Evolutionary conservation across 2,888 invertebrate genomes (phyloP).

Genomic region (Thymelicus sylvestris): DNA sequence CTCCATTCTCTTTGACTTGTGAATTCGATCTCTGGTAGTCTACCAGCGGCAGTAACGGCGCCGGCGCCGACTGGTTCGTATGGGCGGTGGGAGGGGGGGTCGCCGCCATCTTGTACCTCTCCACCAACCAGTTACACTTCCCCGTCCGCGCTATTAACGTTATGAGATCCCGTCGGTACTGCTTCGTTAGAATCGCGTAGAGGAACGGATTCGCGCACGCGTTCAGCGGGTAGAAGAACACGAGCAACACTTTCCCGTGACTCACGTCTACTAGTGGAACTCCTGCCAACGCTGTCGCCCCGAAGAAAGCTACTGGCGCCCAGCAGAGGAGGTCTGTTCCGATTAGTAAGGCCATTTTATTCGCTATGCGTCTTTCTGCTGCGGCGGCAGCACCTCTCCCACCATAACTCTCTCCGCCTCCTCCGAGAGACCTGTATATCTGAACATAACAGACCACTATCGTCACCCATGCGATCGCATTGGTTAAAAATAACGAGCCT

Average conservation of each 20-base stretch:
- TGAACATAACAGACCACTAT: constrained; percentile 94
- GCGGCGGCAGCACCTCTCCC: constrained; percentile 85
- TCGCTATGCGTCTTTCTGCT: constrained; percentile 91
- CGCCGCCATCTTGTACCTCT: constrained; percentile 70
- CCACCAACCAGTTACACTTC: constrained; percentile 70
- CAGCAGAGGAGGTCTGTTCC: constrained; percentile 94
- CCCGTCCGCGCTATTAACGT: constrained; percentile 87
- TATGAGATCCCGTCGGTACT: constrained; percentile 91
- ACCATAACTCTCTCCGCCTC: constrained; percentile 88
- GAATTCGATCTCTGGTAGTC: constrained; percentile 68
- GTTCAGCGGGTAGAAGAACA: constrained; percentile 96
- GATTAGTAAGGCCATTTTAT: constrained; percentile 95
- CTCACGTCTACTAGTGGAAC: constrained; percentile 93
- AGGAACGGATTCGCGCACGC: constrained; percentile 97
- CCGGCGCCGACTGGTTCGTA: constrained; percentile 71
- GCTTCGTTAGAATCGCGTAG: constrained; percentile 95
- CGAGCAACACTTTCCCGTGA: constrained; percentile 91
- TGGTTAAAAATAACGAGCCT: constrained; percentile 89
- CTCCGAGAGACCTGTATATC: constrained; percentile 92
- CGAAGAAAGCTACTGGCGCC: constrained; percentile 96
- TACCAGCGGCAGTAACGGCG: constrained; percentile 66
- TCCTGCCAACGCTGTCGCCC: constrained; percentile 93
- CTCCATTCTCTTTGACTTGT: constrained; percentile 68
- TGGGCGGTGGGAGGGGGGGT: constrained; percentile 76
- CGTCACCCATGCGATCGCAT: constrained; percentile 91